phyloP scores from a whole-genome alignment of 92 coral and sea anemone genomes.

The Heteractis magnifica region DNA sequence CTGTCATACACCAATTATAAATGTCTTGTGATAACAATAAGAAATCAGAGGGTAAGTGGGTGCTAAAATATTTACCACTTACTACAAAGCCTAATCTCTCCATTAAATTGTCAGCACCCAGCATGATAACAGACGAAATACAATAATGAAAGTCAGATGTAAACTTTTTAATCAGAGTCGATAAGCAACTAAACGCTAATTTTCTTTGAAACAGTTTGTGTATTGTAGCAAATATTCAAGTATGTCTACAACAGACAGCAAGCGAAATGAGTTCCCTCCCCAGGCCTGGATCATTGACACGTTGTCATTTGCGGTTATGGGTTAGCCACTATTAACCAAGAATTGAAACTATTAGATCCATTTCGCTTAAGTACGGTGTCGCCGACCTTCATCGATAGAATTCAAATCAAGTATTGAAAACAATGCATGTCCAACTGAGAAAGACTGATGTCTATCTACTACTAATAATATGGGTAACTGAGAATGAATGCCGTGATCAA shows the following conservation, averaged over 20 bases:
- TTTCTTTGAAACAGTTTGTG: background rate
- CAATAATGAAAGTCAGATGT: background rate
- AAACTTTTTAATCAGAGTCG: background rate
- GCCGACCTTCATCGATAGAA: background rate
- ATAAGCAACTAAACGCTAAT: background rate
- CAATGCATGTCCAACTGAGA: background rate
- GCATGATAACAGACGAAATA: background rate
- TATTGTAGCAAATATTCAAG: background rate
- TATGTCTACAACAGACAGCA: background rate
- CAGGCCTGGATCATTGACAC: background rate
- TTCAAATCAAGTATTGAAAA: background rate
- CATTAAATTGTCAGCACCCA: background rate
- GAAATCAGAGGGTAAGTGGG: slow-evolving; percentile 24
- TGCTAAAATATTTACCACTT: slow-evolving; percentile 16
- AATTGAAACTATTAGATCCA: background rate
- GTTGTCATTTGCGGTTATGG: background rate
- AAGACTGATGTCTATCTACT: background rate
- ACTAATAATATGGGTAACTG: too few relatives aligned
- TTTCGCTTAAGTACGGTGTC: background rate
- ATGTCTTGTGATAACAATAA: background rate
- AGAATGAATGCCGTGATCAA: too few relatives aligned
- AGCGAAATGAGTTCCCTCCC: background rate
- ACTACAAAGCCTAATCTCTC: background rate
- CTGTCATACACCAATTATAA: background rate
- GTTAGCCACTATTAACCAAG: background rate